phyloP scores from a whole-genome alignment of 2,113 vertebrate genomes.

The Caracal caracal region DNA sequence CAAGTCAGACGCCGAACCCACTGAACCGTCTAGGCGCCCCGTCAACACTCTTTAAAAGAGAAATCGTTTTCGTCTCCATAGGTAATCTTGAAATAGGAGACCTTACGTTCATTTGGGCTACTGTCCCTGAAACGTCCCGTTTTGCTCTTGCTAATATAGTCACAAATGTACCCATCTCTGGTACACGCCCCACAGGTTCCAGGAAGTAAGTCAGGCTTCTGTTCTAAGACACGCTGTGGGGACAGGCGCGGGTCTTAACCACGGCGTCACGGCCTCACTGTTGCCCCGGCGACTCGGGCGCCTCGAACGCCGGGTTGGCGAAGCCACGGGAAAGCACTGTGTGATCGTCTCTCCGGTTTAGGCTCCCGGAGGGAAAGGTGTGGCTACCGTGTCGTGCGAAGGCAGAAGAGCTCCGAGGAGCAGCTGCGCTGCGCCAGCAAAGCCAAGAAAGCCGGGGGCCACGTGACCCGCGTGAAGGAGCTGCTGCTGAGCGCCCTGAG shows the following conservation, averaged over 20 bases:
- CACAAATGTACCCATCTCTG: not conserved
- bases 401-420: conserved; percentile 86
- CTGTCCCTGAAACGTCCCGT: not conserved
- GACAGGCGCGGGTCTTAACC: not conserved
- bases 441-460: conserved; percentile 70
- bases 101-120: not conserved
- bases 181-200: not conserved
- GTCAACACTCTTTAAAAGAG: not conserved
- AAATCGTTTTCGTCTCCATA: not conserved
- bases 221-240: not conserved
- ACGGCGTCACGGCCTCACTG: not conserved
- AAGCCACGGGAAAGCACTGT: not conserved
- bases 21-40: no score
- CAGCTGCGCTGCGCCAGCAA: conserved; percentile 80
- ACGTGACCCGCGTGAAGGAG: conserved; percentile 62
- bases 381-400: conserved; percentile 89
- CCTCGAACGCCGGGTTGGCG: not conserved
- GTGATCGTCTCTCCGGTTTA: conserved; percentile 65
- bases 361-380: conserved; percentile 94
- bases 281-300: not conserved
- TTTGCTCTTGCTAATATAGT: not conserved
- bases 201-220: not conserved
- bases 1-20: no score
- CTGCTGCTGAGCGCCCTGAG: conserved; percentile 83
- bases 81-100: not conserved